Conservation (phyloP, 2,797 vertebrate species). For the Phrynocephalus guinanensis region DNA sequence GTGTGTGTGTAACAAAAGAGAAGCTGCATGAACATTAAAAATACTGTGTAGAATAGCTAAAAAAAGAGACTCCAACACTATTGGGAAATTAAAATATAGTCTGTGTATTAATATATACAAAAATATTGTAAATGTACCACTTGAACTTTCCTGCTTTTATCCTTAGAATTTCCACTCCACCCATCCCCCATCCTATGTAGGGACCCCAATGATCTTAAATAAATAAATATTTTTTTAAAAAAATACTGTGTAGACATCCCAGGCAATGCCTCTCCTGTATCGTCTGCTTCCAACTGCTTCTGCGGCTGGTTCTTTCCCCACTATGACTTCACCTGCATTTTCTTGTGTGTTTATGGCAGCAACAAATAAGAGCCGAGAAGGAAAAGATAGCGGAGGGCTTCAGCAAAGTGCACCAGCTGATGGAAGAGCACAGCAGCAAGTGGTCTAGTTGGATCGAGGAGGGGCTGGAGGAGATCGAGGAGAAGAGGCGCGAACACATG, state of each 20-base stretch:
- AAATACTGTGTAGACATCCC: background rate
- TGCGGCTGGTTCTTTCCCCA: background rate
- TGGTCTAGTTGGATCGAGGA: conserved; percentile 84
- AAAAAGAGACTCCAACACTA: too few species aligned
- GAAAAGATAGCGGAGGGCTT: conserved; percentile 83
- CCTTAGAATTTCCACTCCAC: too few species aligned
- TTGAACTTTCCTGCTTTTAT: too few species aligned
- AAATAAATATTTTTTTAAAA: too few species aligned
- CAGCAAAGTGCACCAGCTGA: conserved; percentile 82
- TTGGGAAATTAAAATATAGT: too few species aligned
- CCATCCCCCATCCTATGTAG: too few species aligned
- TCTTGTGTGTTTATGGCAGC: conserved; percentile 62
- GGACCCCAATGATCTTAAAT: too few species aligned
- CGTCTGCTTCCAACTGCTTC: background rate
- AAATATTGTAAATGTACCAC: too few species aligned
- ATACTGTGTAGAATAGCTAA: too few species aligned
- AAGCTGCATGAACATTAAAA: too few species aligned
- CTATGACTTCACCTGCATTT: background rate
- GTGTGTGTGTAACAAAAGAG: too few species aligned
- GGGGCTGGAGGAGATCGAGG: conserved; percentile 79
- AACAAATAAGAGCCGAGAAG: conserved; percentile 82
- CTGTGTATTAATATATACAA: too few species aligned
- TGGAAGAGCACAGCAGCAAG: conserved; percentile 81
- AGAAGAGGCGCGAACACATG: conserved; percentile 82
- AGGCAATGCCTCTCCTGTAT: background rate